Percentiles rank a stretch among this genome's conserved stretches.
Evolutionary conservation across 2,888 invertebrate genomes (phyloP).

Genomic region (Anarsia innoxiella): DNA sequence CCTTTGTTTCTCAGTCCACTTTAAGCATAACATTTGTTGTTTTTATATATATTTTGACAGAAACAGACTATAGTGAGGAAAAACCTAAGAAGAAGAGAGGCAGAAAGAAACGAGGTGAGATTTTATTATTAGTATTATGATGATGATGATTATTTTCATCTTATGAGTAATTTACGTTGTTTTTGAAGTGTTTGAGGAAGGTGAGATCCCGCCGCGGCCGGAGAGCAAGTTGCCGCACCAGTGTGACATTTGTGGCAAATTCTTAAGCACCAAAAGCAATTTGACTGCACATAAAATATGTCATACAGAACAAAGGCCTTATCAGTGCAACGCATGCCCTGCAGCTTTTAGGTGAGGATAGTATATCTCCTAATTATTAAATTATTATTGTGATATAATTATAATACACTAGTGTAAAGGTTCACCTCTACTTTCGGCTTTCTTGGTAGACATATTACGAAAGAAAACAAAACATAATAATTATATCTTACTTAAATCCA

Average conservation of each 20-base stretch:
- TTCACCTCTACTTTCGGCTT: too few species aligned
- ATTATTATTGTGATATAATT: not conserved
- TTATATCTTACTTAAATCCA: too few species aligned
- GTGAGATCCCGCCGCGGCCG: slow-evolving; percentile 25
- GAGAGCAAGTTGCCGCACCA: slow-evolving; percentile 59
- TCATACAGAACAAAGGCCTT: slow-evolving; percentile 56
- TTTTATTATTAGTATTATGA: not conserved
- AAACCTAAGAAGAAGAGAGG: slow-evolving; percentile 49
- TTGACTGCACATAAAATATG: slow-evolving; percentile 62
- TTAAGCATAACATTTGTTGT: too few species aligned
- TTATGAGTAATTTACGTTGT: too few species aligned
- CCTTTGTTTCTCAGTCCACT: too few species aligned
- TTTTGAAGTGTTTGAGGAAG: slow-evolving; percentile 26
- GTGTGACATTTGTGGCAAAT: slow-evolving; percentile 62
- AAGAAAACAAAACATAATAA: too few species aligned
- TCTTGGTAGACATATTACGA: too few species aligned
- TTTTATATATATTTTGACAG: too few species aligned
- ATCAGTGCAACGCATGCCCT: slow-evolving; percentile 46
- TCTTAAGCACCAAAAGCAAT: slow-evolving; percentile 60
- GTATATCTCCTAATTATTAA: not conserved
- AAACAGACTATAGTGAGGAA: too few species aligned
- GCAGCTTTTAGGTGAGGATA: slow-evolving; percentile 51
- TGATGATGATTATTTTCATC: not conserved
- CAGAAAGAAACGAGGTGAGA: slow-evolving; percentile 55
- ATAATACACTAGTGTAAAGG: not conserved